Evolutionary conservation across 2,113 vertebrate species (phyloP), one percentile per base, ranked within the genome.

Genomic region (Haemorhous mexicanus): DNA sequence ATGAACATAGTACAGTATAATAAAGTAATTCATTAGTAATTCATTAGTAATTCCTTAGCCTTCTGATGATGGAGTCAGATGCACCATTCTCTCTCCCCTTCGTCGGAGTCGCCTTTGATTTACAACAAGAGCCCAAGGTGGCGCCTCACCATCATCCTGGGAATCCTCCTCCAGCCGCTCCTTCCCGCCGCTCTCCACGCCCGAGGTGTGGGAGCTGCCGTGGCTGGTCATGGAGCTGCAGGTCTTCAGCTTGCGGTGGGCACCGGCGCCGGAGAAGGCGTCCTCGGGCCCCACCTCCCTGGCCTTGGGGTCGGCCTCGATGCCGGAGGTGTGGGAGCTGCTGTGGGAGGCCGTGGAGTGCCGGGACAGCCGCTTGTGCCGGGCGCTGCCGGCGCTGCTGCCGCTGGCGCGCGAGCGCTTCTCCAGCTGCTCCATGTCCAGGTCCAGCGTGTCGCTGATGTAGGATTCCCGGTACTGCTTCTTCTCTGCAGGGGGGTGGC

Each of bases 391-490:
- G 0, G 98, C 98, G 10, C 99, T 99, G 98, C 99, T 99, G 91
- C 99, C 99, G 3, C 99, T 99, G 95, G 99, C 99, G 27, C 98
- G 98, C 0, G 99, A 99, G 7, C 99, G 98, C 93, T 99, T 99
- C 93, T 99, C 99, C 97, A 99, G 97, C 69, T 99, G 99, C 35
- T 99, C 99, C 98, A 99, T 99, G 97, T 99, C 99, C 37, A 99
- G 98, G 63, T 99, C 99, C 27, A 99, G 98, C 33, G 98, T 99
- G 79, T 99, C 99, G 2, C 99, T 99, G 98, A 99, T 99, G 97
- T 99, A 99, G 1, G 99, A 99, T 91, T 99, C 99, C 2, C 99
- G 97, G 97, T 99, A 99, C 96, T 99, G 99, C 97, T 99, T 99
- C 98, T 99, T 99, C 95, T 99, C 99, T 99, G 97, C 3, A 11